These are phyloP conservation scores for Pollenia labialis DNA, from an alignment of 2,888 invertebrate genomes.

Conservation along the genomic window DNA sequence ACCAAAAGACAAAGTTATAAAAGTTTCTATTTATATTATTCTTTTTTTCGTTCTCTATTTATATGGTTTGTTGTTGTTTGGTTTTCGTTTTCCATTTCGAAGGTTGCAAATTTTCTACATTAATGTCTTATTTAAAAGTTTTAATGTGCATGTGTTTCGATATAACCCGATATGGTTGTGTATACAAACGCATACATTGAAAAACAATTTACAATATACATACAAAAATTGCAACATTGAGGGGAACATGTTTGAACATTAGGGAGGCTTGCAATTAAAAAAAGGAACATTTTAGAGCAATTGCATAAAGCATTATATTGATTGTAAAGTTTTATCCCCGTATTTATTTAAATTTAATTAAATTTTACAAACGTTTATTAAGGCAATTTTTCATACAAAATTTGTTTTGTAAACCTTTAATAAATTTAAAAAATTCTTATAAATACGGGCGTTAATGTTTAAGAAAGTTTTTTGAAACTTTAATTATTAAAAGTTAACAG, in stretches of 20 bases:
- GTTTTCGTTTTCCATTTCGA: conserved; percentile 8
- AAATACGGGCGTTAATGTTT: too few relatives aligned
- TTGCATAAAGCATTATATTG: too few relatives aligned
- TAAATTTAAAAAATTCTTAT: too few relatives aligned
- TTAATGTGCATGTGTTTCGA: neutral
- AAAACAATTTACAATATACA: conserved; percentile 20
- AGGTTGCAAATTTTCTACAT: conserved; percentile 5
- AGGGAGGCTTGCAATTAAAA: neutral
- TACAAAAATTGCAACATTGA: conserved; percentile 12
- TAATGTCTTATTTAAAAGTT: conserved; percentile 18
- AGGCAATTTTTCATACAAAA: too few relatives aligned
- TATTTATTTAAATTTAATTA: too few relatives aligned
- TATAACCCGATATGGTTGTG: neutral
- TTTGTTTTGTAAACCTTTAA: too few relatives aligned
- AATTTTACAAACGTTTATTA: too few relatives aligned
- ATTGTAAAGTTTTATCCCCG: too few relatives aligned
- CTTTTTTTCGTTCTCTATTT: too few relatives aligned
- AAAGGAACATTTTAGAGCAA: neutral
- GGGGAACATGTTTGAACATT: neutral
- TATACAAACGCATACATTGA: neutral
- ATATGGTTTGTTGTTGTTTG: neutral
- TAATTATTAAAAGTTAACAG: too few relatives aligned
- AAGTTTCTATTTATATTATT: conserved; percentile 13
- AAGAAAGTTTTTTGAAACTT: too few relatives aligned
- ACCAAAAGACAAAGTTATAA: neutral